Conservation (phyloP, 2,113 vertebrate genomes). For the Lagopus muta region DNA sequence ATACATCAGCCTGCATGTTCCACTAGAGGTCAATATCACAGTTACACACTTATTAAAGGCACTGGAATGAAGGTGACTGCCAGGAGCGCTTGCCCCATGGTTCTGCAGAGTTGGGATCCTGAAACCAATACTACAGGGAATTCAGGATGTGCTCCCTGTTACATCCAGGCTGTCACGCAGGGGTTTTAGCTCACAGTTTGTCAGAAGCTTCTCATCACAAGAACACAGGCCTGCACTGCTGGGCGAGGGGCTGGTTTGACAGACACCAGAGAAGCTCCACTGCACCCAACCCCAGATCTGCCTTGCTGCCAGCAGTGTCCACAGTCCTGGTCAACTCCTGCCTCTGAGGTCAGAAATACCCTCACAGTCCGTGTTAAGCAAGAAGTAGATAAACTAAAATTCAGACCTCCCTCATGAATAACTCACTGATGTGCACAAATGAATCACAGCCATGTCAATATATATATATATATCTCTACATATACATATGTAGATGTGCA, state of each 20-base stretch:
- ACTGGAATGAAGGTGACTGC: not conserved
- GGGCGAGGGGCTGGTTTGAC: too few relatives aligned
- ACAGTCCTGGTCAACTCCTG: accelerated
- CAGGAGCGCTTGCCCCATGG: not conserved
- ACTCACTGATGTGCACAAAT: not conserved
- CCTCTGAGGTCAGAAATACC: not conserved
- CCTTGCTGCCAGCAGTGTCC: not conserved
- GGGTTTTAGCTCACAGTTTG: not conserved
- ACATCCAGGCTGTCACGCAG: not conserved
- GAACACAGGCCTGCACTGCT: not conserved
- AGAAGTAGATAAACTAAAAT: conserved; percentile 36
- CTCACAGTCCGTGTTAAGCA: not conserved
- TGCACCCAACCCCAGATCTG: too few relatives aligned
- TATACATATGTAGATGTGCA: not conserved
- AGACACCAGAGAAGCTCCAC: accelerated
- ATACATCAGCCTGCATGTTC: not conserved
- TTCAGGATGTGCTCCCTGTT: too few relatives aligned
- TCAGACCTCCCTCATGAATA: conserved; percentile 24
- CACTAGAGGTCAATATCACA: not conserved
- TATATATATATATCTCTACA: not conserved
- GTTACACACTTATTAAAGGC: accelerated
- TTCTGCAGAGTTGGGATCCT: accelerated
- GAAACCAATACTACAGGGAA: not conserved
- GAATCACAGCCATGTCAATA: conserved; percentile 3
- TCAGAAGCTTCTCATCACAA: not conserved